A percentile compares a stretch with the other conserved stretches of the same genome.
phyloP scores from a whole-genome alignment of 2,888 invertebrate species.

The Pachymerium ferrugineum region DNA sequence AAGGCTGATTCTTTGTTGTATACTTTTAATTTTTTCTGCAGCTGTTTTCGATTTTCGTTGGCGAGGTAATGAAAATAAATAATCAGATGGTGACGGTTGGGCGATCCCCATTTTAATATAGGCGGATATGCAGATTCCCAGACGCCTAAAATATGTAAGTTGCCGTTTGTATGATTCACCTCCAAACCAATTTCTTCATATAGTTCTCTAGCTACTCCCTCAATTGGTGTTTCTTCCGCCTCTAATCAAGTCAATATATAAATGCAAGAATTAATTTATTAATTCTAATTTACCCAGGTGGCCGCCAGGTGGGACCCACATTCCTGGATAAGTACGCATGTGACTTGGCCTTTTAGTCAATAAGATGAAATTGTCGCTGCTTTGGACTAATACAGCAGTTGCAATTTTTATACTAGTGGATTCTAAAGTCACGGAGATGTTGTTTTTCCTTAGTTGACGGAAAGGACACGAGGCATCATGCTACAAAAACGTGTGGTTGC shows the following conservation, averaged over 20 bases:
- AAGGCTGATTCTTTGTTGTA: no score
- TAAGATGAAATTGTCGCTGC: constrained; percentile 2
- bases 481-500: no score
- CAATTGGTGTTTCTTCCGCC: background rate
- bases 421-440: no score
- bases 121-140: constrained; percentile 2
- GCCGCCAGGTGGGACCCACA: constrained; percentile 30
- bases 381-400: constrained; percentile 14
- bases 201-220: background rate
- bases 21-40: background rate
- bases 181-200: background rate
- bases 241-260: background rate
- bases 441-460: no score
- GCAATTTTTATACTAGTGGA: background rate
- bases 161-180: background rate
- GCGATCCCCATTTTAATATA: background rate
- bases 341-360: constrained; percentile 24
- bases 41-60: background rate
- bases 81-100: background rate
- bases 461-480: no score
- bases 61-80: background rate
- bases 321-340: constrained; percentile 31
- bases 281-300: constrained; percentile 28
- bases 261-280: background rate
- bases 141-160: background rate